Base-by-base conservation (phyloP, 2,113 vertebrate species). In the Heterocephalus glaber region DNA sequence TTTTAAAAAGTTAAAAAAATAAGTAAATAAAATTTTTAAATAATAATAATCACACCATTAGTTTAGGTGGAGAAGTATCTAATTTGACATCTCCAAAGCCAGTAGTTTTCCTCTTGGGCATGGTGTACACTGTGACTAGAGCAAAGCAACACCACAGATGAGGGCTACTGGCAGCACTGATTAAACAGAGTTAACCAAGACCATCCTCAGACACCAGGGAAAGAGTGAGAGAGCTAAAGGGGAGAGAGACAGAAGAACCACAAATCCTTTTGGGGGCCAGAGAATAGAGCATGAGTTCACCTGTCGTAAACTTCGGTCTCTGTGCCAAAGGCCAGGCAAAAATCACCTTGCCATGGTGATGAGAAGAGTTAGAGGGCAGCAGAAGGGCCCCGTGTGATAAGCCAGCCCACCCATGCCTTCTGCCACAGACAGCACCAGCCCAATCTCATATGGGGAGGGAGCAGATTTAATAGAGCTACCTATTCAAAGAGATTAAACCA, bases 61-160 rank as follows among this genome's bases (percentile, higher is more conserved):
- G 41, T 81, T 74, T 33, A 94, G 44, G 33, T 20, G 44, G 56
- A 66, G 0, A 2, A 61, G 47, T 77, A 28, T 60, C 86, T 58
- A 54, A 79, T 24, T 49, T 41, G 92, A 11, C 47, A 38, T 77
- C 74, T 94, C 33, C 38, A 70, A 61, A 77, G 20, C 7, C 19
- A 70, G 4, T 68, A 38, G 5, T 38, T 74, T 38, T 26, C 56
- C 47, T 20, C 74, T 35, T 66, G 80, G 10, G 26, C 20, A 47
- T 0, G 17, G 8, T 3, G 3, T 33, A 52, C 3, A 8, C 17
- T 49, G 1, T 85, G 49, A 5, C 2, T 0, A 19, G 3, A 83
- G 35, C 26, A 76, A 81, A 94, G 35, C 16, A 68, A 61, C 33
- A 9, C 35, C n/a, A 8, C 5, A 72, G 16, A 12, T 28, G 28